These are phyloP conservation scores for Apis florea DNA, from an alignment of 1,140 invertebrate genomes.

Conservation along the genomic window DNA sequence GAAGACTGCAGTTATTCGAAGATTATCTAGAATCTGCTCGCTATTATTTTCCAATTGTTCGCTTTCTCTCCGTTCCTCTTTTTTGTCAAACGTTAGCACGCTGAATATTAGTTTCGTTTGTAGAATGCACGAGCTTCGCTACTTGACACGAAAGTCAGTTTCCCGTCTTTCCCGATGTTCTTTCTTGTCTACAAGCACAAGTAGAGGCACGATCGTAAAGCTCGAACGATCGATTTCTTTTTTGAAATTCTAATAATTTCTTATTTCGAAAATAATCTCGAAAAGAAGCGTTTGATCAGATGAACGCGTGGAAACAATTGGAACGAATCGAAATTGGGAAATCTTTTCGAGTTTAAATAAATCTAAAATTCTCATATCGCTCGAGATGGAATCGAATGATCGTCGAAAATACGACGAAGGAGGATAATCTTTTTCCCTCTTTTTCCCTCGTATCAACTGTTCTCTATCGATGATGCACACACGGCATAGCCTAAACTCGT, in stretches of 20 bases:
- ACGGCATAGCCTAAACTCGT: not conserved
- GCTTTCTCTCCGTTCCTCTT: not conserved
- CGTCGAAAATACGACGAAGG: not conserved
- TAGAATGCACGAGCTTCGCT: conserved; percentile 57
- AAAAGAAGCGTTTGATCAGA: not conserved
- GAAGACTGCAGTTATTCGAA: conserved; percentile 53
- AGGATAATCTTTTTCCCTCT: too few species aligned
- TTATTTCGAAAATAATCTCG: not conserved
- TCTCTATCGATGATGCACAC: conserved; percentile 12
- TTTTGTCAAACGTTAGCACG: conserved; percentile 39
- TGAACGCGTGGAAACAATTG: not conserved
- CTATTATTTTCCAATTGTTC: not conserved
- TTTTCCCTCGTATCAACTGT: too few species aligned
- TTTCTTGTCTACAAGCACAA: not conserved
- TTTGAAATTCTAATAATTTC: not conserved
- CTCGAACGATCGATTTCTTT: not conserved
- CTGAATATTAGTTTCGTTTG: conserved; percentile 71
- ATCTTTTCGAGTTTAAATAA: too few species aligned
- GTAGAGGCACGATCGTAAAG: not conserved
- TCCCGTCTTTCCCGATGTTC: conserved; percentile 9
- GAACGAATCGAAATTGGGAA: not conserved
- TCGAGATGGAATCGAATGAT: not conserved
- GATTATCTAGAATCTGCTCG: conserved; percentile 19
- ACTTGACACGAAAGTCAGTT: conserved; percentile 38
- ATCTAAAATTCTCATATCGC: not conserved